phyloP scores from a whole-genome alignment of 2,113 vertebrate genomes.

The Glaucidium brasilianum region DNA sequence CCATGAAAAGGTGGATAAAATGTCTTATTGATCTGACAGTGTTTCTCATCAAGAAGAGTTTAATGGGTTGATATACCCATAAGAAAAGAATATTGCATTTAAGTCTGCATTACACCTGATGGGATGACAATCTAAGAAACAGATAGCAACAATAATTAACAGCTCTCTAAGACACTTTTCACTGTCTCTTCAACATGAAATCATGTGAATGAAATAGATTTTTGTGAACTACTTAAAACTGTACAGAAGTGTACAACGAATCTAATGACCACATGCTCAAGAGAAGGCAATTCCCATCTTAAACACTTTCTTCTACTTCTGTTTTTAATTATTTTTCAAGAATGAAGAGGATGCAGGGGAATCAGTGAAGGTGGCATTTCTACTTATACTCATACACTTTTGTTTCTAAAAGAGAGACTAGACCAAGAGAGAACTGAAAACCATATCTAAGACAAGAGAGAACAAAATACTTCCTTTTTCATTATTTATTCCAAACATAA shows the following conservation, averaged over 20 bases:
- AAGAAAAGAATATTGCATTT: neutral
- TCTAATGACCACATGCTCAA: neutral
- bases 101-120: neutral
- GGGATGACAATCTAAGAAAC: constrained; percentile 12
- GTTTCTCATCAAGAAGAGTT: constrained; percentile 44
- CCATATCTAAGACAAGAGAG: constrained; percentile 4
- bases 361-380: neutral
- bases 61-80: constrained; percentile 14
- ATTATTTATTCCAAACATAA: constrained; percentile 28
- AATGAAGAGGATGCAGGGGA: neutral
- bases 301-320: neutral
- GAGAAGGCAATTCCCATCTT: neutral
- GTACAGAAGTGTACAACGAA: neutral
- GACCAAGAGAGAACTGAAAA: neutral
- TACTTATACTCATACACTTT: neutral
- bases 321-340: constrained; percentile 50
- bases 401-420: neutral
- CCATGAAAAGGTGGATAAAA: constrained; percentile 60
- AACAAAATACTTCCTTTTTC: constrained; percentile 34
- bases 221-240: neutral
- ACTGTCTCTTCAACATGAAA: neutral
- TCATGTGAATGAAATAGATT: neutral
- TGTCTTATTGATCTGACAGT: constrained; percentile 64
- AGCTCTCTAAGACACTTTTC: neutral
- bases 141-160: neutral